Evolutionary conservation across 2,797 vertebrate species (phyloP).

Genomic region (Parauchenoglanis punctatus): DNA sequence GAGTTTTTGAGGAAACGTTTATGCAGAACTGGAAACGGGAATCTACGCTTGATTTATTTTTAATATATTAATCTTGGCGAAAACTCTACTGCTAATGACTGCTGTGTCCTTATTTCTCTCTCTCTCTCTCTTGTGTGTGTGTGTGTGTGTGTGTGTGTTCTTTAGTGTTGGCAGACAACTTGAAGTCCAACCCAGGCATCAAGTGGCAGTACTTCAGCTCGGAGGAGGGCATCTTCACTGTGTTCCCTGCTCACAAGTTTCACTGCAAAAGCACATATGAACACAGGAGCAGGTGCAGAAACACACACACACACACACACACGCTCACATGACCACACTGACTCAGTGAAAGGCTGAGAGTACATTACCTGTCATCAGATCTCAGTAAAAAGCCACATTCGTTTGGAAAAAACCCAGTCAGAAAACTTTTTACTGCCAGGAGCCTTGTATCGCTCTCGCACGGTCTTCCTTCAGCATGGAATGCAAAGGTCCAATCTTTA

Average conservation of each 20-base stretch:
- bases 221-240: conserved; percentile 97
- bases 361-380: conserved; percentile 5
- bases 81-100: background rate
- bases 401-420: background rate
- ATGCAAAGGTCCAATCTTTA: conserved; percentile 4
- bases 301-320: background rate
- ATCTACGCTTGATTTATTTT: background rate
- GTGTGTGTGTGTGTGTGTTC: background rate
- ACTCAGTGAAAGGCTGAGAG: background rate
- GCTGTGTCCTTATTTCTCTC: background rate
- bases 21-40: background rate
- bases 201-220: conserved; percentile 99
- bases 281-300: conserved; percentile 90
- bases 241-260: conserved; percentile 98
- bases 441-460: background rate
- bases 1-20: background rate
- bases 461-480: background rate
- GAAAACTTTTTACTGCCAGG: background rate
- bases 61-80: background rate
- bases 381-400: background rate
- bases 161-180: conserved; percentile 94
- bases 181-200: conserved; percentile 97
- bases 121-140: background rate
- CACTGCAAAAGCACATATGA: conserved; percentile 94
- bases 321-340: background rate